phyloP scores from a whole-genome alignment of 2,888 invertebrate genomes.

The Xylophagus ater region DNA sequence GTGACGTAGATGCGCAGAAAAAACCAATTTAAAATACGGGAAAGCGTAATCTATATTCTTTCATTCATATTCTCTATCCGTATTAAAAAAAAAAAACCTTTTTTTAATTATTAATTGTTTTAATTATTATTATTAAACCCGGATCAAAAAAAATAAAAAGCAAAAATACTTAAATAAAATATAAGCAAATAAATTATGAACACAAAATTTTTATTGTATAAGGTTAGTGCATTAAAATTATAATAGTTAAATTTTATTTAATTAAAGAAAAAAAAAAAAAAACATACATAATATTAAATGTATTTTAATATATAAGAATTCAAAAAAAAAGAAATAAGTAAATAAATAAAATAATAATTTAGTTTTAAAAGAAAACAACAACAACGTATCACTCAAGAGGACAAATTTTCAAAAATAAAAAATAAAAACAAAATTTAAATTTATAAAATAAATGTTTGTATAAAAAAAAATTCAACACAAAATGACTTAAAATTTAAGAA shows the following conservation, averaged over 20 bases:
- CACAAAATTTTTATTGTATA: conserved; percentile 27
- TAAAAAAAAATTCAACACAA: conserved; percentile 6
- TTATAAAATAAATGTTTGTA: conserved; percentile 8
- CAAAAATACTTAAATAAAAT: conserved; percentile 15
- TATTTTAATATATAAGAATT: neutral
- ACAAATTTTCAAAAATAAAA: conserved; percentile 2
- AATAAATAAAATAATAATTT: neutral
- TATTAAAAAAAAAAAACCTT: too few species aligned
- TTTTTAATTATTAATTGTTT: too few species aligned
- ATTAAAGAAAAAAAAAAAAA: conserved; percentile 6
- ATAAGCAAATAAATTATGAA: conserved; percentile 12
- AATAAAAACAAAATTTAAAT: conserved; percentile 1
- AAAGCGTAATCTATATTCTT: too few species aligned
- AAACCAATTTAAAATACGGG: too few species aligned
- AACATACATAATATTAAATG: neutral
- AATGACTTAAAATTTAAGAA: conserved; percentile 14
- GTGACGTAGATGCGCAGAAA: too few species aligned
- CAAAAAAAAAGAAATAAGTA: neutral
- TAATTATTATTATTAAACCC: too few species aligned
- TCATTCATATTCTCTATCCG: too few species aligned
- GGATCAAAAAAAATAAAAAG: conserved; percentile 10
- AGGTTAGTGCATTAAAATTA: conserved; percentile 34
- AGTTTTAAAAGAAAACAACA: conserved; percentile 1
- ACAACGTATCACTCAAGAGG: conserved; percentile 5
- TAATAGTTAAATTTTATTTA: conserved; percentile 15